These are phyloP conservation scores for Mythimna albipuncta DNA, from an alignment of 2,888 invertebrate species.

Conservation along the genomic window DNA sequence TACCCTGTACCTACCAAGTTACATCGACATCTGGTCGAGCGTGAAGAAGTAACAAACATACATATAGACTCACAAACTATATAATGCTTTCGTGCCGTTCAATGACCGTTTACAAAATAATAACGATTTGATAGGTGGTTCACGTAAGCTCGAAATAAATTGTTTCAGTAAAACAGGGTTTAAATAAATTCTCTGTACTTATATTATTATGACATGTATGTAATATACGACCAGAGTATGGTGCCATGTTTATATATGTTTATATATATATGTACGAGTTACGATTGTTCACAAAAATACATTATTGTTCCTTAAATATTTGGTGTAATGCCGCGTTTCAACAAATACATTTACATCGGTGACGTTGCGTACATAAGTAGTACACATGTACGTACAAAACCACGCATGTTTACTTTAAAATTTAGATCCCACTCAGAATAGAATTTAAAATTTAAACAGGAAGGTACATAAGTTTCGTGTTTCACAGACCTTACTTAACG, in stretches of 20 bases:
- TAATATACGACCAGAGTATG: slow-evolving; percentile 8
- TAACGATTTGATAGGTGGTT: slow-evolving; percentile 16
- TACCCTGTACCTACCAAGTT: too few species aligned
- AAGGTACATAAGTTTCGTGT: slow-evolving; percentile 63
- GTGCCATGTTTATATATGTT: slow-evolving; percentile 32
- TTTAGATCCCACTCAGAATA: slow-evolving; percentile 67
- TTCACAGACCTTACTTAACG: slow-evolving; percentile 49
- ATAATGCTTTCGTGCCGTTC: background rate
- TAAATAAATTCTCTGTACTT: slow-evolving; percentile 23
- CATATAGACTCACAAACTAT: too few species aligned
- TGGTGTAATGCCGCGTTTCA: slow-evolving; percentile 28
- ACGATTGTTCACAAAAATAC: slow-evolving; percentile 38
- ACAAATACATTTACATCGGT: slow-evolving; percentile 46
- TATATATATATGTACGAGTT: slow-evolving; percentile 10
- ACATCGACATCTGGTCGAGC: too few species aligned
- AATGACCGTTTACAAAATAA: slow-evolving; percentile 26
- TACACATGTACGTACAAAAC: slow-evolving; percentile 45
- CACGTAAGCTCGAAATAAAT: slow-evolving; percentile 9
- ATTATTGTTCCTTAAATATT: slow-evolving; percentile 33
- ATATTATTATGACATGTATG: slow-evolving; percentile 28
- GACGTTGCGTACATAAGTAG: slow-evolving; percentile 14
- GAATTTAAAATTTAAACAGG: slow-evolving; percentile 71
- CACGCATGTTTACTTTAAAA: slow-evolving; percentile 59
- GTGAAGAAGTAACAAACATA: too few species aligned
- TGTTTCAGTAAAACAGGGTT: background rate